Base-by-base conservation (phyloP, 2,113 vertebrate species). In the Oxyura jamaicensis region DNA sequence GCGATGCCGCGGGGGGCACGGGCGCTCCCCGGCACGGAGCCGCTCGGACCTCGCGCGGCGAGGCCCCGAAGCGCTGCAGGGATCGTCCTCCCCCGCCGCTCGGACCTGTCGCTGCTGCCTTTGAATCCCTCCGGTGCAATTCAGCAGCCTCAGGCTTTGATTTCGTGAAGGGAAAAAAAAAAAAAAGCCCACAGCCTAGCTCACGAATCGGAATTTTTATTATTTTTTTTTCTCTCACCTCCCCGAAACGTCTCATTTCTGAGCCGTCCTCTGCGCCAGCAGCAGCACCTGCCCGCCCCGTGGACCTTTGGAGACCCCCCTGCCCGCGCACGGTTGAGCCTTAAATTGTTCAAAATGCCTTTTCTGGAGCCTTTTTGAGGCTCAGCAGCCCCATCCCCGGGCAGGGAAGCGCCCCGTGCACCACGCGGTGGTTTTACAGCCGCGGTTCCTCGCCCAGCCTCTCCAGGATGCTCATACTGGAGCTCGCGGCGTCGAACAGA, bases 291-390 rank as follows among this genome's bases (percentile, higher is more conserved):
- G 1, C 36, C 29, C 48, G 50, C 31, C 44, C 21, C 5, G 0
- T 2, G 20, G 55, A 26, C 1, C 1, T 62, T 66, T 48, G 86
- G 52, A 11, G 48, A 15, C 41, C 8, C 6, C 66, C 69, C 65
- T 52, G 10, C 67, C 39, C 2, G 31, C 2, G 0, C 63, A 2
- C 0, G 1, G 14, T 63, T 68, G 6, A 28, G 18, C 28, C 66
- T 72, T 26, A 17, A 85, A 63, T 13, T 13, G 7, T 62, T 44
- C n/a, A 0, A 0, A 79, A 42, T 2, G 13, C 28, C 71, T 5
- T 16, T 85, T 56, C 78, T 50, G 18, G 71, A 18, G 50, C 46
- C 4, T 41, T 0, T 79, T 82, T 10, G 69, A 53, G 41, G 13
- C 89, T 17, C 29, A 8, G 25, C 26, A 8, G 36, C 62, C 62